Evolutionary conservation across 92 coral and sea anemone species (phyloP).

Genomic region (Palythoa grandiflora): DNA sequence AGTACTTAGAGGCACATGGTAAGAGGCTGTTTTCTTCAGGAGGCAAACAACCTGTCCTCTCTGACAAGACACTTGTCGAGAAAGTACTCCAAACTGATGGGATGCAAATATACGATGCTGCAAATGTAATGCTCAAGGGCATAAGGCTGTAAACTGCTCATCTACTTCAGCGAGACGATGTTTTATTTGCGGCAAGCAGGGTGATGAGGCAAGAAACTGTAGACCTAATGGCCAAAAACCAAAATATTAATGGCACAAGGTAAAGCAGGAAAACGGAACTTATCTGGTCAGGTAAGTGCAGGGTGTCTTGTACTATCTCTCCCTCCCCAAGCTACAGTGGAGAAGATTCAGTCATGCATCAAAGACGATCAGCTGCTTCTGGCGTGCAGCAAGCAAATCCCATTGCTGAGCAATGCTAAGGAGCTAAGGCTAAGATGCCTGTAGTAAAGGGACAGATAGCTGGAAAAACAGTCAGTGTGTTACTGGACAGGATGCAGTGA

Average conservation of each 20-base stretch:
- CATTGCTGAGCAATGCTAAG: constrained; percentile 45
- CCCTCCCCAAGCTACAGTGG: background rate
- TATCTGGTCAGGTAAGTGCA: too few relatives aligned
- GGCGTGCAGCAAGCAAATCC: constrained; percentile 48
- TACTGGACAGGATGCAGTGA: background rate
- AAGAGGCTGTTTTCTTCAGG: too few relatives aligned
- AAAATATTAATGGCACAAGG: background rate
- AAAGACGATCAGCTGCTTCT: constrained; percentile 43
- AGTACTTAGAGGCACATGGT: too few relatives aligned
- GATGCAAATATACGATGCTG: constrained; percentile 26
- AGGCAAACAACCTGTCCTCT: too few relatives aligned
- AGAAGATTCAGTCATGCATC: background rate
- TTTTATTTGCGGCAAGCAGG: background rate
- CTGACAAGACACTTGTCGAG: background rate
- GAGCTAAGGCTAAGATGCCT: constrained; percentile 1
- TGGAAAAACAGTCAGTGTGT: background rate
- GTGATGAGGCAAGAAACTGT: background rate
- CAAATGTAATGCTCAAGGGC: constrained; percentile 52
- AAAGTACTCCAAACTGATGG: background rate
- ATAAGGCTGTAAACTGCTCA: constrained; percentile 52
- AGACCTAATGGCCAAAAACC: background rate
- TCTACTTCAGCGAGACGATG: too few relatives aligned
- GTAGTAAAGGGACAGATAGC: too few relatives aligned
- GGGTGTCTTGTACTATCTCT: background rate
- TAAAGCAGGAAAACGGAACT: too few relatives aligned